Conservation (phyloP, 2,797 vertebrate species). For the Poeciliopsis turneri region DNA sequence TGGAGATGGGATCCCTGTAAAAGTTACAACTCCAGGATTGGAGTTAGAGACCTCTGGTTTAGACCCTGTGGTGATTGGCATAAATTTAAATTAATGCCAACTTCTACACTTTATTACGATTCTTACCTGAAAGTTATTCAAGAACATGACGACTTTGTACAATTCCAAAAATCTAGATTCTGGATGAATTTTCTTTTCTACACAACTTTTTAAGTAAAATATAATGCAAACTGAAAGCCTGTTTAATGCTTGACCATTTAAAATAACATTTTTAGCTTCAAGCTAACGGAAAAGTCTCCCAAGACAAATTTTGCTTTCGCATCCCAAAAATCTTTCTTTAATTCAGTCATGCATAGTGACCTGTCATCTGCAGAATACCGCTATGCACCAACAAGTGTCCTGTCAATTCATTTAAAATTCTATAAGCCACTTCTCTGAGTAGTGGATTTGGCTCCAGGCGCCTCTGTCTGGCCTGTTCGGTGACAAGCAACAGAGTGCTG, state of each 20-base stretch:
- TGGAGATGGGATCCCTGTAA: too few species aligned
- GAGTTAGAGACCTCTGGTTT: not conserved
- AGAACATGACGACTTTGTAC: not conserved
- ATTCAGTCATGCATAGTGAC: not conserved
- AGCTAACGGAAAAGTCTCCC: not conserved
- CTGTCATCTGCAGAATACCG: slow-evolving; percentile 5
- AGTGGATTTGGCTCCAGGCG: slow-evolving; percentile 52
- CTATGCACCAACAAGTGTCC: slow-evolving; percentile 26
- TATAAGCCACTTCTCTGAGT: slow-evolving; percentile 34
- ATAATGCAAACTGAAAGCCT: not conserved
- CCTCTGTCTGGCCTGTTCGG: slow-evolving; percentile 36
- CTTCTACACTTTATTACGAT: not conserved
- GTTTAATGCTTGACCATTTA: not conserved
- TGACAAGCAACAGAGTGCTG: slow-evolving; percentile 72
- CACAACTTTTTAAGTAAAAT: not conserved
- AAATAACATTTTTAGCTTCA: not conserved
- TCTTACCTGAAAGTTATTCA: not conserved
- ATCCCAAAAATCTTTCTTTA: slow-evolving; percentile 6
- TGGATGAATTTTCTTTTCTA: not conserved
- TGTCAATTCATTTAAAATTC: slow-evolving; percentile 43
- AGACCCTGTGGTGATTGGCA: not conserved
- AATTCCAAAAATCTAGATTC: not conserved
- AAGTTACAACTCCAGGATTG: too few species aligned
- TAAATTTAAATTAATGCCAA: not conserved
- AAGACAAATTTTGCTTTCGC: not conserved